Evolutionary conservation across 2,888 invertebrate species (phyloP).

Genomic region (Drosophila quinaria): DNA sequence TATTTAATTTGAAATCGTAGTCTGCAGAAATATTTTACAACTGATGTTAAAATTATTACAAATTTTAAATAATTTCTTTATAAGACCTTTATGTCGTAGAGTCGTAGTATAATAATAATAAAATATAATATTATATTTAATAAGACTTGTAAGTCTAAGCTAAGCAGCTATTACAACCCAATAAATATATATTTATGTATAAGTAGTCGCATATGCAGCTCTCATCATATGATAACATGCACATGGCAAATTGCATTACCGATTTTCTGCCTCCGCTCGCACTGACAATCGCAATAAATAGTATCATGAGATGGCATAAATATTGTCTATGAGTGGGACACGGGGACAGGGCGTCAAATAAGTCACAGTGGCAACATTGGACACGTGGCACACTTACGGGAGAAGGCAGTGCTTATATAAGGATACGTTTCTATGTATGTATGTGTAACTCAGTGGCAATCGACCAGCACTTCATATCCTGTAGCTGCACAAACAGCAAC

Average conservation of each 20-base stretch:
- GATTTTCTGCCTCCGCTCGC: constrained; percentile 10
- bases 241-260: constrained; percentile 15
- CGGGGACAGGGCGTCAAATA: constrained; percentile 6
- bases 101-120: too few relatives aligned
- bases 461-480: constrained; percentile 72
- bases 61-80: too few relatives aligned
- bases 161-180: not conserved
- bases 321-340: constrained; percentile 21
- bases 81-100: too few relatives aligned
- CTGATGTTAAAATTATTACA: too few relatives aligned
- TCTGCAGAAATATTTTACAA: too few relatives aligned
- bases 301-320: constrained; percentile 33
- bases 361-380: constrained; percentile 18
- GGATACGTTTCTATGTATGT: not conserved
- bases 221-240: constrained; percentile 14
- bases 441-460: constrained; percentile 56
- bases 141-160: not conserved
- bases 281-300: constrained; percentile 28
- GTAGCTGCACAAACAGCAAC: constrained; percentile 64
- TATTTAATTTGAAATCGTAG: too few relatives aligned
- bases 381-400: constrained; percentile 63
- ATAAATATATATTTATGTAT: not conserved
- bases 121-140: too few relatives aligned
- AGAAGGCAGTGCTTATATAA: constrained; percentile 13
- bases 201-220: not conserved